A percentile compares a stretch with the other conserved stretches of the same genome.
phyloP scores from a whole-genome alignment of 2,888 invertebrate genomes.

The Eueremaeus valkanovi region DNA sequence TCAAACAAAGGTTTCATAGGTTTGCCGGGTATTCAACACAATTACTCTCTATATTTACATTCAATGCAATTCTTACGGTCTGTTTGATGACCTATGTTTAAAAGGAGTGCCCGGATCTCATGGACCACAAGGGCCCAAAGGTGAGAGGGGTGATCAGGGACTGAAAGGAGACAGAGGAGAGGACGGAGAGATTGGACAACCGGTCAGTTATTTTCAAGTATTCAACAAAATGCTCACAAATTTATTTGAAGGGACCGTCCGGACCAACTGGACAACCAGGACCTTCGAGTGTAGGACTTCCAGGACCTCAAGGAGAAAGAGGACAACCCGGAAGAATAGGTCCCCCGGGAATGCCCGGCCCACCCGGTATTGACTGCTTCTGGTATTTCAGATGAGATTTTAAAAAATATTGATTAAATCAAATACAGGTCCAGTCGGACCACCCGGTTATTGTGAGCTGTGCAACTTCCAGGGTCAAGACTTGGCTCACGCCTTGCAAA shows the following conservation, averaged over 20 bases:
- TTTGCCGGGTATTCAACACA: slow-evolving; percentile 47
- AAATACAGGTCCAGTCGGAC: slow-evolving; percentile 55
- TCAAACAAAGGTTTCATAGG: slow-evolving; percentile 43
- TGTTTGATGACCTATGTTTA: neutral
- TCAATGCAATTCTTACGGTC: slow-evolving; percentile 48
- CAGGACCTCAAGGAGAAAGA: slow-evolving; percentile 11
- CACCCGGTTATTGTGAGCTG: slow-evolving; percentile 59
- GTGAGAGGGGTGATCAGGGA: slow-evolving; percentile 33
- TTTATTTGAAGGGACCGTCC: slow-evolving; percentile 48
- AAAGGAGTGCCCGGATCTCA: slow-evolving; percentile 42
- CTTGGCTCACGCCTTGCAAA: slow-evolving; percentile 42
- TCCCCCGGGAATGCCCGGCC: slow-evolving; percentile 21
- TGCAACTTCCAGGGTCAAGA: slow-evolving; percentile 59
- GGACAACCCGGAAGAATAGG: slow-evolving; percentile 58
- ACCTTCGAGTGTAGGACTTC: slow-evolving; percentile 59
- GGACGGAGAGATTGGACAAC: slow-evolving; percentile 47
- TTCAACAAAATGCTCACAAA: neutral
- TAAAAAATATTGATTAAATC: neutral
- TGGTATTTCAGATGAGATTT: slow-evolving; percentile 49
- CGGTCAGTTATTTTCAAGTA: slow-evolving; percentile 37
- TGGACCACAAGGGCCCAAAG: slow-evolving; percentile 49
- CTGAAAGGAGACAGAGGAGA: slow-evolving; percentile 51
- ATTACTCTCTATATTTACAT: too few relatives aligned
- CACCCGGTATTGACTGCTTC: neutral
- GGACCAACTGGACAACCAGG: slow-evolving; percentile 60